Conservation (phyloP, 2,888 invertebrate genomes). For the Sturmia bella region DNA sequence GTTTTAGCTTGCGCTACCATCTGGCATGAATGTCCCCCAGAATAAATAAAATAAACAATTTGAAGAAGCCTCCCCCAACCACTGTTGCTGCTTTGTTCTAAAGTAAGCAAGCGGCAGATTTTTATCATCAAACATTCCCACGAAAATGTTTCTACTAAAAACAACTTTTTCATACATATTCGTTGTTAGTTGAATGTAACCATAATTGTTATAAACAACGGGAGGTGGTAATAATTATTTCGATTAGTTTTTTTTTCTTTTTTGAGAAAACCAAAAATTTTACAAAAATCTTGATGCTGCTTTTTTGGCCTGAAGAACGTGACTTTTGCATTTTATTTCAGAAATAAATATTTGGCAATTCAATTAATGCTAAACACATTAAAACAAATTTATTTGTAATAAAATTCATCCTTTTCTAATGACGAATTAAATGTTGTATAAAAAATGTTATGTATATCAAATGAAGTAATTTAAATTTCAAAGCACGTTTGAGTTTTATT, state of each 20-base stretch:
- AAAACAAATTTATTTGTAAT: constrained; percentile 50
- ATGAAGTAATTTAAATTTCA: constrained; percentile 22
- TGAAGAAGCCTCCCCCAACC: too few species aligned
- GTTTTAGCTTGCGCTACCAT: too few species aligned
- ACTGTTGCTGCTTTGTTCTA: neutral
- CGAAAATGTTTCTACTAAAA: neutral
- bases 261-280: neutral
- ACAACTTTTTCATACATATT: neutral
- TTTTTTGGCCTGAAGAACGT: constrained; percentile 33
- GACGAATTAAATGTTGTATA: neutral
- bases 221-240: constrained; percentile 45
- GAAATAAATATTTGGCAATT: constrained; percentile 19
- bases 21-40: too few species aligned
- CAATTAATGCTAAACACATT: constrained; percentile 54
- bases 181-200: constrained; percentile 29
- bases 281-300: neutral
- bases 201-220: constrained; percentile 54
- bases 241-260: neutral
- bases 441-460: neutral
- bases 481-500: constrained; percentile 34
- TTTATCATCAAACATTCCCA: constrained; percentile 60
- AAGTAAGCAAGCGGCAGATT: constrained; percentile 49
- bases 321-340: constrained; percentile 29
- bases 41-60: too few species aligned
- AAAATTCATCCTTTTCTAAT: constrained; percentile 1